Evolutionary conservation across 2,797 vertebrate species (phyloP).

Genomic region (Pseudocheirus occidentalis): DNA sequence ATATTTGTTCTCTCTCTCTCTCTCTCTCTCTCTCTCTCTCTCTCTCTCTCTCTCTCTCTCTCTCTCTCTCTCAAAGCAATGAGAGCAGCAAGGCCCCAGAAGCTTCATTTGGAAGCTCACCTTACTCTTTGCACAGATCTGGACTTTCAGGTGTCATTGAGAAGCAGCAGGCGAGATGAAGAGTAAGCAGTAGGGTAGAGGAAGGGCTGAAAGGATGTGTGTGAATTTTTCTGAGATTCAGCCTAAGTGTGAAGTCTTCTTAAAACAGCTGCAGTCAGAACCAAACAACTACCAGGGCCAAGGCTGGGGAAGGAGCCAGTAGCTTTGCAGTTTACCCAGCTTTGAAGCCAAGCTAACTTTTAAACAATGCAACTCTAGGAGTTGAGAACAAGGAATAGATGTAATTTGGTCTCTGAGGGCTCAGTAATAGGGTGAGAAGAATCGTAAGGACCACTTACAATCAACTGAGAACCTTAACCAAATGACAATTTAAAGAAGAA

Average conservation of each 20-base stretch:
- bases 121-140: neutral
- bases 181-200: neutral
- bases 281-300: neutral
- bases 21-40: neutral
- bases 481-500: neutral
- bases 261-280: neutral
- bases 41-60: neutral
- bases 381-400: neutral
- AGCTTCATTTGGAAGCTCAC: neutral
- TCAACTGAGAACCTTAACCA: neutral
- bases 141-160: slow-evolving; percentile 37
- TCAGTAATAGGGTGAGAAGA: neutral
- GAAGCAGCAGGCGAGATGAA: slow-evolving; percentile 9
- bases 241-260: slow-evolving; percentile 8
- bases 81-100: neutral
- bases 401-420: neutral
- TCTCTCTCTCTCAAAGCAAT: neutral
- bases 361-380: neutral
- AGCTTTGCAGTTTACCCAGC: neutral
- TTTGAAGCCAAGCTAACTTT: slow-evolving; percentile 8
- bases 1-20: neutral
- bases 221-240: neutral
- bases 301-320: neutral
- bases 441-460: neutral
- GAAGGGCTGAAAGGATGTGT: neutral